Evolutionary conservation across 2,888 invertebrate species (phyloP).

Genomic region (Xestia rhomboidea): DNA sequence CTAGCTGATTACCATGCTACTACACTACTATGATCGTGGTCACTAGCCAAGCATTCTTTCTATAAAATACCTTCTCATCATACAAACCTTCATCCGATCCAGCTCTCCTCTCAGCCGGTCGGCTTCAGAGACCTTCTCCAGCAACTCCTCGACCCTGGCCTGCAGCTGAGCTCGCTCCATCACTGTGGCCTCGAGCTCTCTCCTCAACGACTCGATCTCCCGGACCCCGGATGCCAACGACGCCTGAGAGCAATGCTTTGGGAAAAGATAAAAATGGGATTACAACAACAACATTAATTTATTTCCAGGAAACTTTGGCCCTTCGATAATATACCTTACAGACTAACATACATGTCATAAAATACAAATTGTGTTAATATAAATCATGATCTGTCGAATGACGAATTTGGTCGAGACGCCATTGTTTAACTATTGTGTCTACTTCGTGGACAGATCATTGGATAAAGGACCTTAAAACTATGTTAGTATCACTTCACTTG

Average conservation of each 20-base stretch:
- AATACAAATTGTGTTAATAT: no score
- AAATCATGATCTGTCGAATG: no score
- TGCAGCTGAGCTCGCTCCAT: slow-evolving; percentile 92
- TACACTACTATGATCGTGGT: neutral
- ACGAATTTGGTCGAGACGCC: no score
- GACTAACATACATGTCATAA: no score
- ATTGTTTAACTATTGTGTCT: no score
- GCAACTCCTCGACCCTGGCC: slow-evolving; percentile 91
- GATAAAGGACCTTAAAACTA: no score
- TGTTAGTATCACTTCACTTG: no score
- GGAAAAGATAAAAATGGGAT: neutral
- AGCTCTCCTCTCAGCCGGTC: slow-evolving; percentile 93
- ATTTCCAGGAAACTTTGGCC: no score
- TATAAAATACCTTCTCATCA: slow-evolving; percentile 9
- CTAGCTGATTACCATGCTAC: neutral
- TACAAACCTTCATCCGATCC: slow-evolving; percentile 92
- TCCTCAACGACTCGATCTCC: slow-evolving; percentile 92
- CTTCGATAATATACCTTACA: no score
- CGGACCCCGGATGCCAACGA: slow-evolving; percentile 88
- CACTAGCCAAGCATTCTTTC: slow-evolving; percentile 9
- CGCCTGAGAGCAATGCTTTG: slow-evolving; percentile 73
- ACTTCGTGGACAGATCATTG: no score
- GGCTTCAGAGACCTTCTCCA: slow-evolving; percentile 92
- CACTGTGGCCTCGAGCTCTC: slow-evolving; percentile 91
- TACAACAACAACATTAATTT: no score